Evolutionary conservation across 2,113 vertebrate species (phyloP).

Genomic region (Pituophis catenifer): DNA sequence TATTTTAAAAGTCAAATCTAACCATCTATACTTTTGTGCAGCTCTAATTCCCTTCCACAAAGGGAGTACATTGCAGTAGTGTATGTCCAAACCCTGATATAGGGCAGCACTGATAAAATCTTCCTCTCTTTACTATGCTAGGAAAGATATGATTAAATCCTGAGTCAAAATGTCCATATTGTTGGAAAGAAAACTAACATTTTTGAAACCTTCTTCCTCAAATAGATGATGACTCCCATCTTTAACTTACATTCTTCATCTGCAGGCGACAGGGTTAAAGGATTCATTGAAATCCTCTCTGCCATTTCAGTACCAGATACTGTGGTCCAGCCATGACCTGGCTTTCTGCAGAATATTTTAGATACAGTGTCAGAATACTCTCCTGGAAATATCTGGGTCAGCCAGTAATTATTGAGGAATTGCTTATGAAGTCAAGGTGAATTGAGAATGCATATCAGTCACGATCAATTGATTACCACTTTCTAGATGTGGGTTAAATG

Average conservation of each 20-base stretch:
- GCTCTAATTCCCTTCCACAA: not conserved
- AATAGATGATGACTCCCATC: not conserved
- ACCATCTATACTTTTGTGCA: not conserved
- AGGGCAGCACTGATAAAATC: not conserved
- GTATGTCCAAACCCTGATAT: not conserved
- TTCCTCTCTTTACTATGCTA: not conserved
- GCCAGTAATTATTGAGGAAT: not conserved
- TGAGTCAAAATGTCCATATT: conserved; percentile 6
- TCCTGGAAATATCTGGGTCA: not conserved
- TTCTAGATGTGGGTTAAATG: not conserved
- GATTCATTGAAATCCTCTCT: not conserved
- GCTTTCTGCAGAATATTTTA: not conserved
- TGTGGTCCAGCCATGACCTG: not conserved
- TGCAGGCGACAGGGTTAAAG: not conserved
- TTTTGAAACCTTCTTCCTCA: not conserved
- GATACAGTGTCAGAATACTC: not conserved
- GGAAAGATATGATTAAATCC: not conserved
- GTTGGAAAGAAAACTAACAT: not conserved
- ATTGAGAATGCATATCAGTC: not conserved
- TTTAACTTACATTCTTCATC: not conserved
- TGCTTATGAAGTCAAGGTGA: not conserved
- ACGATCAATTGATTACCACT: not conserved
- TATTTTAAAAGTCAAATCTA: not conserved
- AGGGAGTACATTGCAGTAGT: not conserved
- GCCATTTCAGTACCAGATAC: not conserved